Evolutionary conservation across 2,888 invertebrate species (phyloP), one percentile per base, ranked within the genome.

Genomic region (Hirtodrosophila duncani): DNA sequence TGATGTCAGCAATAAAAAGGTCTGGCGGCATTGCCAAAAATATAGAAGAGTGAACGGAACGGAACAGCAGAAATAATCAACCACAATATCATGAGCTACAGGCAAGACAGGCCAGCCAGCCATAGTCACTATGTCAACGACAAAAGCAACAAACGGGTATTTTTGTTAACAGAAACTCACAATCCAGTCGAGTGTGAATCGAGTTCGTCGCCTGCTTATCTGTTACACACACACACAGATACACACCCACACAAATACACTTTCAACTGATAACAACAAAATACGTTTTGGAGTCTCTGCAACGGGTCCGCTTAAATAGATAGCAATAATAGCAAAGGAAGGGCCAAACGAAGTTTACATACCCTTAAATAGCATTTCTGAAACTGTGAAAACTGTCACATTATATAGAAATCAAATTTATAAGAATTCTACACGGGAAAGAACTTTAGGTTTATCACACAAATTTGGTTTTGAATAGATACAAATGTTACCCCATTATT

Each of bases 201-300:
- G 65, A n/a, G n/a, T n/a, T 60, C 31, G 39, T 43, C 50, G 59
- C 37, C 36, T 24, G 57, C 75, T 79, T 71, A 78, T 71, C 79
- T 53, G 23, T 39, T 7, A 16, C 3, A 8, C 36, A 21, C 24
- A 8, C 38, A 37, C 31, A 46, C 45, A 56, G 18, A 36, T 8
- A 27, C 34, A 41, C 21, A 21, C 18, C 30, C 9, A 27, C 34
- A 41, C 21, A 21, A 14, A 23, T 6, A 26, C 31, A n/a, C 31
- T 31, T n/a, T 13, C 17, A 9, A 26, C 52, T 67, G 75, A 79
- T 71, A 75, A 75, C 39, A 24, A 50, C 39, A 24, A 50, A 59
- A 23, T 53, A 29, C 46, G 53, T 53, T 60, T 49, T 44, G 38
- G 27, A 38, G 24, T 10, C 42, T 10, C 42, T 57, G 45, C 50